Base-by-base conservation (phyloP, 2,113 vertebrate species). In the Regulus satrapa region DNA sequence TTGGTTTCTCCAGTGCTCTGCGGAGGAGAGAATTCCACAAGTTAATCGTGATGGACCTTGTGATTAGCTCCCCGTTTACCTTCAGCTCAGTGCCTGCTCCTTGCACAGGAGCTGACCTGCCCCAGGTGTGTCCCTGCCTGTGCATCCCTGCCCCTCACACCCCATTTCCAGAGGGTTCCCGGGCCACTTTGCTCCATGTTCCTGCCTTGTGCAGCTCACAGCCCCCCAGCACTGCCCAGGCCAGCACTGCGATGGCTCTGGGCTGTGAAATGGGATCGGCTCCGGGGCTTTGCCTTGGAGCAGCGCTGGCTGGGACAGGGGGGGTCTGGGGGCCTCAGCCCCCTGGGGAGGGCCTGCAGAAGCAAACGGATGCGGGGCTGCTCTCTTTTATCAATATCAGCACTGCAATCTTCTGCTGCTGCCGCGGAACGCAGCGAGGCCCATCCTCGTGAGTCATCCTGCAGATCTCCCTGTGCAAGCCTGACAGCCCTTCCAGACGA, bases 341-440 rank as follows among this genome's bases (percentile, higher is more conserved):
- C 78, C 31, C 1, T 1, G 9, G 6, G 10, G 8, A 67, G 40
- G 41, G 10, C 12, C 29, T n/a, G 7, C 34, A 38, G 63, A 5
- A 7, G 9, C 31, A 10, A 59, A 21, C 7, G 45, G 58, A 10
- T 4, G 20, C 41, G 25, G 56, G 59, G 25, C 10, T 81, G 18
- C 6, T n/a, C 32, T 61, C 24, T 14, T 51, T 16, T 5, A 40
- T 34, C 76, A 12, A 0, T 1, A 3, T 7, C 24, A 82, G 20
- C 4, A 16, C 9, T 25, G 26, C 19, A 8, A 11, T 14, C 5
- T 10, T 31, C 40, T 4, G 1, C 55, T 51, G 13, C 49, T 81
- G 3, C 31, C 7, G 5, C 31, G 4, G 67, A 18, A 1, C 63
- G 4, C 9, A 25, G 7, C 0, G 2, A 10, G 12, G 13, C 38